A percentile compares a stretch with the other conserved stretches of the same genome.
Evolutionary conservation across 2,888 invertebrate genomes (phyloP).

Genomic region (Labia minor): DNA sequence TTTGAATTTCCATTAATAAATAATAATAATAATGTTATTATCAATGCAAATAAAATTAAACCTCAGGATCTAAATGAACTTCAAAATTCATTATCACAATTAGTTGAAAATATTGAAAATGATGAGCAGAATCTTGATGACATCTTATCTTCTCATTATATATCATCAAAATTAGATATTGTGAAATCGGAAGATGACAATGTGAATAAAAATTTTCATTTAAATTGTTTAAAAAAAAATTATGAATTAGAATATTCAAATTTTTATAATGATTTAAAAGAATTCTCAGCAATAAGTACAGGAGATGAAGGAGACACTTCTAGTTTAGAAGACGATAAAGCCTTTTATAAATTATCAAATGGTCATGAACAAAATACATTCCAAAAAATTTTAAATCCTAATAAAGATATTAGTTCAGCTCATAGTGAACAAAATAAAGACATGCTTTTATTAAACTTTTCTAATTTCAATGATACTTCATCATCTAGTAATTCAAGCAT

Average conservation of each 20-base stretch:
- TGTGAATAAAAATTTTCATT: background rate
- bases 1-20: no score
- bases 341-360: no score
- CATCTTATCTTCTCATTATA: background rate
- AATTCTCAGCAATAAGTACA: background rate
- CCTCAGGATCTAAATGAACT: constrained; percentile 18
- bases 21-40: no score
- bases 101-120: constrained; percentile 21
- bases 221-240: background rate
- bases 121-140: constrained; percentile 19
- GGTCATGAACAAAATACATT: background rate
- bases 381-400: no score
- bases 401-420: background rate
- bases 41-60: no score
- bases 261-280: background rate
- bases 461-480: no score
- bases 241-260: background rate
- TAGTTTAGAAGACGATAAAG: background rate
- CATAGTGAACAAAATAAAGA: constrained; percentile 16
- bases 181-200: background rate
- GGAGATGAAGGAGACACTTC: constrained; percentile 21
- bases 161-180: background rate
- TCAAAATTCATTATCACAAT: constrained; percentile 19
- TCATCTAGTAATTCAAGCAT: background rate
- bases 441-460: background rate